Base-by-base conservation (phyloP, 2,888 invertebrate genomes). In the Ephialtes manifestator region DNA sequence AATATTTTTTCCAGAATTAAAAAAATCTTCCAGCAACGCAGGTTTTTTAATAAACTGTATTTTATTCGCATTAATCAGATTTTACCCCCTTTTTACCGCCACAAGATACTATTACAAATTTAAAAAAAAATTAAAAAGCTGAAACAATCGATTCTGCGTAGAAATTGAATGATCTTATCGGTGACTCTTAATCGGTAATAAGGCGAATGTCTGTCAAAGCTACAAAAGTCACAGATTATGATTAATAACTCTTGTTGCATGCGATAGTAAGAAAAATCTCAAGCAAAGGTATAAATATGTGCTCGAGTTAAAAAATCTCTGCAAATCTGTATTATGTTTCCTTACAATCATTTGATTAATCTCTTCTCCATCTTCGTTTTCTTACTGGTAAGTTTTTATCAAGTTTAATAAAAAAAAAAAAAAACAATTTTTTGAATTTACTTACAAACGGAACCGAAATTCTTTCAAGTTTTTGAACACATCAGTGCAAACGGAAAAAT, bases 241-340 rank as follows among this genome's bases (percentile, higher is more conserved):
- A 81, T 75, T 60, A 24, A 81, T 70, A n/a, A 76, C 11, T 4
- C 60, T 28, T 55, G 8, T 24, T 24, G 35, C 11, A 31, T n/a
- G 35, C 18, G 63, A 35, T 46, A n/a, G 77, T 48, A 43, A 78
- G 53, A 63, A 79, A 72, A 78, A 31, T 31, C 70, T 60, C 10
- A 35, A 53, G n/a, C 18, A 53, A 79, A 58, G 39, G 31, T 79
- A 81, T 81, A 86, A 84, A 48, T 67, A 5, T 31, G 43, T 31
- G 65, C 24, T 43, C 13, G 15, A 28, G 3, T 20, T 13, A 39
- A 13, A 60, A 71, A 15, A 2, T n/a, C 48, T 39, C 10, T 43
- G 31, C 80, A 83, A n/a, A 81, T 67, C 60, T 51, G 28, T 75
- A 84, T 78, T 71, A 86, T 86, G 86, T 81, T 75, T 81, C 86